Evolutionary conservation across 2,888 invertebrate species (phyloP).

Genomic region (Eristalis arbustorum): DNA sequence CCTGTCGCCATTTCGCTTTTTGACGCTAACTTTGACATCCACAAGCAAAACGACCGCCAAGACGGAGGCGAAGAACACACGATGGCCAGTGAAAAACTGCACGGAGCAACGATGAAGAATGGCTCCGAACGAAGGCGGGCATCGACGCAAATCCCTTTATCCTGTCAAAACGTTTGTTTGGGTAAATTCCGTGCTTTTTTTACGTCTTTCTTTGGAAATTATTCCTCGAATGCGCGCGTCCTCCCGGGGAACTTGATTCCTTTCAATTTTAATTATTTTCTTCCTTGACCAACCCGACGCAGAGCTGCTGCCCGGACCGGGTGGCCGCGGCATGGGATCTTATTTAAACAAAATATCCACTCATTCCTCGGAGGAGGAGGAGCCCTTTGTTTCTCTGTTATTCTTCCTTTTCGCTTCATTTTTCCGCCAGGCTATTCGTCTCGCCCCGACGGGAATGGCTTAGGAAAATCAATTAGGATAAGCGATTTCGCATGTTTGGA

Average conservation of each 20-base stretch:
- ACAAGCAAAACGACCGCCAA: slow-evolving; percentile 26
- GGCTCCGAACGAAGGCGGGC: not conserved
- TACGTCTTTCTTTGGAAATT: slow-evolving; percentile 24
- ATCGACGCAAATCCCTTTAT: slow-evolving; percentile 38
- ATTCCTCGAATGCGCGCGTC: slow-evolving; percentile 13
- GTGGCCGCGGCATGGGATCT: not conserved
- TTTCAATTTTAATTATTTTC: slow-evolving; percentile 66
- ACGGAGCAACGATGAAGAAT: not conserved
- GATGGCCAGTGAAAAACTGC: not conserved
- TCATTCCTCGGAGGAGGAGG: not conserved
- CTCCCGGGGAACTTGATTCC: slow-evolving; percentile 31
- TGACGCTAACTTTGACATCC: slow-evolving; percentile 61
- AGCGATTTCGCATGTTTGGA: slow-evolving; percentile 62
- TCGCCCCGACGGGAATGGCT: slow-evolving; percentile 17
- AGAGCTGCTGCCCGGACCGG: not conserved
- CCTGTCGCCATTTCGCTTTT: slow-evolving; percentile 67
- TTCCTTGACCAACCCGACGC: slow-evolving; percentile 20
- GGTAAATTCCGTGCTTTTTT: not conserved
- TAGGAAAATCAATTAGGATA: slow-evolving; percentile 65
- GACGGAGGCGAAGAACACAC: slow-evolving; percentile 6
- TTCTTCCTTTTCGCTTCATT: slow-evolving; percentile 3
- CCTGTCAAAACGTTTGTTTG: slow-evolving; percentile 39
- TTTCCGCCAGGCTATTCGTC: slow-evolving; percentile 3
- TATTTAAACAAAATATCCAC: slow-evolving; percentile 31
- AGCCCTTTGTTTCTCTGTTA: not conserved